These are phyloP conservation scores for Pseudochromis fuscus DNA, from an alignment of 2,797 vertebrate species.

Conservation along the genomic window DNA sequence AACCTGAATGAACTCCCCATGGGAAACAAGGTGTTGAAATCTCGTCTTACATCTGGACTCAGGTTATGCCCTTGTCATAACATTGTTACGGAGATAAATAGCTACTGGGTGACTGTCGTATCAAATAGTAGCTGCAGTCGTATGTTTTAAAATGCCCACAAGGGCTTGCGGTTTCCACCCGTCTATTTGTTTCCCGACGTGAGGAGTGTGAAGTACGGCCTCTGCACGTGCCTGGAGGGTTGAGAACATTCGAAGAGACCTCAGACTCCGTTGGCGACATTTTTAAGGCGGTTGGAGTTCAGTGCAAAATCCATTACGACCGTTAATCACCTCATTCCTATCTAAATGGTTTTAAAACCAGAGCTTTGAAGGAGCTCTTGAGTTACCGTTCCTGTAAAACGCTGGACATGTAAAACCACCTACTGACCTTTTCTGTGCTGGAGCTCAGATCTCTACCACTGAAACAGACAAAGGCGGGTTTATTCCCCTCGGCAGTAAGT, in stretches of 20 bases:
- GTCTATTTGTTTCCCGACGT: constrained; percentile 54
- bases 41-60: constrained; percentile 45
- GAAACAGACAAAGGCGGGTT: constrained; percentile 43
- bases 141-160: constrained; percentile 52
- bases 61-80: constrained; percentile 66
- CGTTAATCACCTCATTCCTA: constrained; percentile 64
- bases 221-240: constrained; percentile 42
- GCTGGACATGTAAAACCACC: constrained; percentile 40
- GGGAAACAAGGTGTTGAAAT: constrained; percentile 71
- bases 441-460: constrained; percentile 46
- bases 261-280: constrained; percentile 31
- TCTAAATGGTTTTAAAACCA: constrained; percentile 55
- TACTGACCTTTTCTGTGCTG: constrained; percentile 33
- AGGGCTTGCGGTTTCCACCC: constrained; percentile 48
- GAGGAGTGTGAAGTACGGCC: constrained; percentile 37
- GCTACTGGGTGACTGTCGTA: constrained; percentile 51
- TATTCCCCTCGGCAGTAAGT: constrained; percentile 36
- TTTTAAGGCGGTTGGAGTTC: constrained; percentile 34
- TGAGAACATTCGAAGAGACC: constrained; percentile 28
- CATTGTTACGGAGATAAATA: constrained; percentile 51
- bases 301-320: constrained; percentile 44
- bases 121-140: constrained; percentile 52
- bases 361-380: constrained; percentile 32
- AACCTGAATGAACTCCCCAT: constrained; percentile 35
- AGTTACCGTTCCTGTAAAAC: constrained; percentile 45